A percentile compares a stretch with the other conserved stretches of the same genome.
phyloP scores from a whole-genome alignment of 2,888 invertebrate species.

The Sipha maydis region DNA sequence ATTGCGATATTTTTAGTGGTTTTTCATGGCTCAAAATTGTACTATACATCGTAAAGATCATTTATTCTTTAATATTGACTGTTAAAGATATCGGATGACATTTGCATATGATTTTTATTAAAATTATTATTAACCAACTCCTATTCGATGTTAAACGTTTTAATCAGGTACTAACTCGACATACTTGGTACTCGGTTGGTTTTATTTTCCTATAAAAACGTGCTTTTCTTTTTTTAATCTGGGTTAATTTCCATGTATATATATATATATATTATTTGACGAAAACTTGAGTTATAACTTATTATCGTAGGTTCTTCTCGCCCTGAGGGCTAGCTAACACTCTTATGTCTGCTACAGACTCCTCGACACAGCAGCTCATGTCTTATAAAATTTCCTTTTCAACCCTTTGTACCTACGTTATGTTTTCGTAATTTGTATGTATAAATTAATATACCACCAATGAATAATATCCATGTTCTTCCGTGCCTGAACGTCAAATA shows the following conservation, averaged over 20 bases:
- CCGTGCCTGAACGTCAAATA: not conserved
- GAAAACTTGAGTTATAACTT: conserved; percentile 23
- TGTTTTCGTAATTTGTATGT: not conserved
- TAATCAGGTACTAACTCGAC: no score
- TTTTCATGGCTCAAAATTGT: not conserved
- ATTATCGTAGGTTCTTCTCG: not conserved
- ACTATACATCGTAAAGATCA: not conserved
- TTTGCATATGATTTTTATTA: not conserved
- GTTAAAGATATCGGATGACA: not conserved
- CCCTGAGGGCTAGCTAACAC: not conserved
- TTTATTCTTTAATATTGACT: not conserved
- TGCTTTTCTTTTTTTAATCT: no score
- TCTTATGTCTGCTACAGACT: conserved; percentile 24
- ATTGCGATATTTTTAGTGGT: not conserved
- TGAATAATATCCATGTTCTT: not conserved
- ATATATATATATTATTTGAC: not conserved
- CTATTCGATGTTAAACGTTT: no score
- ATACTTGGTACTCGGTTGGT: no score
- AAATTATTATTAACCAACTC: no score
- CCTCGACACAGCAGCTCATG: not conserved
- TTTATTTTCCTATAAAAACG: no score
- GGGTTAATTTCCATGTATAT: not conserved
- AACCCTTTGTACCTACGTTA: conserved; percentile 11
- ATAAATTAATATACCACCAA: not conserved
- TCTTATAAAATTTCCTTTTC: conserved; percentile 5